A percentile compares a stretch with the other conserved stretches of the same genome.
phyloP scores from a whole-genome alignment of 2,797 vertebrate genomes.

The Huso huso region DNA sequence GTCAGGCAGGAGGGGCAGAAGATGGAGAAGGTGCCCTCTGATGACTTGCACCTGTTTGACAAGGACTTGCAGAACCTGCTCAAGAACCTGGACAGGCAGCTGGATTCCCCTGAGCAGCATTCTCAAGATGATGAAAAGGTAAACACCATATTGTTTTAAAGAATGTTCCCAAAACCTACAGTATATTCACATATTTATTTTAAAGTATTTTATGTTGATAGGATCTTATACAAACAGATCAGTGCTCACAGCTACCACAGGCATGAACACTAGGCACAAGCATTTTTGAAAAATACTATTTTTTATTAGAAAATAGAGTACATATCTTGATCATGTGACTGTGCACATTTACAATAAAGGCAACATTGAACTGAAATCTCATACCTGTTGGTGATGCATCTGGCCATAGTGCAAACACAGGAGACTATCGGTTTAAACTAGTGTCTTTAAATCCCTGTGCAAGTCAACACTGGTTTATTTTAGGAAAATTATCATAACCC shows the following conservation, averaged over 20 bases:
- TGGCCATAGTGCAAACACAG: too few relatives aligned
- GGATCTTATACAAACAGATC: too few relatives aligned
- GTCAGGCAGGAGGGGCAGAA: slow-evolving; percentile 31
- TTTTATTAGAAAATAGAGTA: background rate
- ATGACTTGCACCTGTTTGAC: slow-evolving; percentile 56
- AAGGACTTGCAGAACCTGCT: slow-evolving; percentile 64
- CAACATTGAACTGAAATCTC: background rate
- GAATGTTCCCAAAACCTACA: background rate
- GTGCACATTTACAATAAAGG: background rate
- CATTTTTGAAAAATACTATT: too few relatives aligned
- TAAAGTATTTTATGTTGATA: too few relatives aligned
- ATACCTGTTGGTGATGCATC: too few relatives aligned
- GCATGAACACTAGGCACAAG: too few relatives aligned
- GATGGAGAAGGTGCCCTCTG: slow-evolving; percentile 17
- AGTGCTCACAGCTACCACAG: too few relatives aligned
- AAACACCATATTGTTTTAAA: slow-evolving; percentile 2
- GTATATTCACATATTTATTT: background rate
- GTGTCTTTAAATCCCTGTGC: too few relatives aligned
- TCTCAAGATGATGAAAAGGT: slow-evolving; percentile 76
- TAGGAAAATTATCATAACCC: too few relatives aligned
- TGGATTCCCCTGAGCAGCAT: slow-evolving; percentile 42
- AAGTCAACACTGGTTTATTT: too few relatives aligned
- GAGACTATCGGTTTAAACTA: too few relatives aligned
- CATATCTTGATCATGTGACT: background rate
- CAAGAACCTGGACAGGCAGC: slow-evolving; percentile 62